These are phyloP conservation scores for Muscina levida DNA, from an alignment of 2,888 invertebrate species.

Conservation along the genomic window DNA sequence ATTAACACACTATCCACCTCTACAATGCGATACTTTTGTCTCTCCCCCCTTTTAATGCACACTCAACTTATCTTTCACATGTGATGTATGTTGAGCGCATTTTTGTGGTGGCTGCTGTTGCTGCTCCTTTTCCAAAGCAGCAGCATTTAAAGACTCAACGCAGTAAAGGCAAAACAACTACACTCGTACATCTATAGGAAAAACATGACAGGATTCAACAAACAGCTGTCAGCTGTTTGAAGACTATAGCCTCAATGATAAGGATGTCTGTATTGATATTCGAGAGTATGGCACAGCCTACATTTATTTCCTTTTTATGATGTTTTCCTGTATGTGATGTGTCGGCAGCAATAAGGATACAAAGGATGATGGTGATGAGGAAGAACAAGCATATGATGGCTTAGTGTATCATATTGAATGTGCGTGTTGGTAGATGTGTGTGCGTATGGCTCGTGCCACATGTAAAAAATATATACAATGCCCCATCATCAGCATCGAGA, in stretches of 20 bases:
- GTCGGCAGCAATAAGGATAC: conserved; percentile 24
- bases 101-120: conserved; percentile 45
- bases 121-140: conserved; percentile 33
- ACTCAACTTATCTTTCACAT: conserved; percentile 7
- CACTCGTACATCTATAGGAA: conserved; percentile 10
- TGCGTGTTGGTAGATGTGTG: not conserved
- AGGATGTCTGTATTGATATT: not conserved
- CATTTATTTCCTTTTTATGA: conserved; percentile 47
- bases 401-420: conserved; percentile 1
- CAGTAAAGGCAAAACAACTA: not conserved
- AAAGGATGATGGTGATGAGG: conserved; percentile 24
- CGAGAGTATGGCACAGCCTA: conserved; percentile 45
- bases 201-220: conserved; percentile 41
- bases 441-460: conserved; percentile 53
- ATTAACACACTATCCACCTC: too few species aligned
- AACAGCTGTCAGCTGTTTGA: conserved; percentile 67
- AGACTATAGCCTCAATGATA: conserved; percentile 35
- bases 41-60: too few species aligned
- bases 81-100: conserved; percentile 1
- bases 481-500: not conserved
- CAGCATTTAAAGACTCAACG: not conserved
- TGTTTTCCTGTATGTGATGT: conserved; percentile 34
- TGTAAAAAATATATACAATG: conserved; percentile 31
- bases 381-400: too few species aligned
- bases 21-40: too few species aligned